Evolutionary conservation across 2,888 invertebrate genomes (phyloP).

Genomic region (Cosmia pyralina): DNA sequence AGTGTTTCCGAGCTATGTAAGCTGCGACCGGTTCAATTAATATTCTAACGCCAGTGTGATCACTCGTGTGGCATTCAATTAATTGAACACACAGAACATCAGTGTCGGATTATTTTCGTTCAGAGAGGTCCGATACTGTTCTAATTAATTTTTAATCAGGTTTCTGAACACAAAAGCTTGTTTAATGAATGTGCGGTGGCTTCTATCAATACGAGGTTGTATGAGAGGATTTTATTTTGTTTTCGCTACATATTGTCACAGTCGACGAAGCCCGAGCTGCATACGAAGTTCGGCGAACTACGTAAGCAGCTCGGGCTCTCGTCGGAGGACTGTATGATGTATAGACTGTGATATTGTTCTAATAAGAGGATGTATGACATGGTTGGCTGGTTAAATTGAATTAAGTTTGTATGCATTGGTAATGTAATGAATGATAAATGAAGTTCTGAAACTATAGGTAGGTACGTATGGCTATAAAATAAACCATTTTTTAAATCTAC

Average conservation of each 20-base stretch:
- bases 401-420: background rate
- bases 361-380: slow-evolving; percentile 1
- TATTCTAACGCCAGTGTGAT: slow-evolving; percentile 67
- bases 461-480: background rate
- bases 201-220: slow-evolving; percentile 14
- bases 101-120: slow-evolving; percentile 64
- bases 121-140: slow-evolving; percentile 52
- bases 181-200: slow-evolving; percentile 41
- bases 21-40: slow-evolving; percentile 67
- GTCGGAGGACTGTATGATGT: too few species aligned
- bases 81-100: slow-evolving; percentile 67
- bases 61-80: slow-evolving; percentile 65
- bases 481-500: slow-evolving; percentile 13
- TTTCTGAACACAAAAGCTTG: slow-evolving; percentile 47
- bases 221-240: slow-evolving; percentile 29
- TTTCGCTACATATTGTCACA: background rate
- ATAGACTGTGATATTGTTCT: too few species aligned
- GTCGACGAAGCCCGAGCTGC: too few species aligned
- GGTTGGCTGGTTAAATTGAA: slow-evolving; percentile 13
- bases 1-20: slow-evolving; percentile 36
- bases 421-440: slow-evolving; percentile 9
- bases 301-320: too few species aligned
- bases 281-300: too few species aligned
- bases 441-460: slow-evolving; percentile 13
- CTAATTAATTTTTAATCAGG: slow-evolving; percentile 63